These are phyloP conservation scores for Prunella himalayana DNA, from an alignment of 2,113 vertebrate genomes.

Conservation along the genomic window DNA sequence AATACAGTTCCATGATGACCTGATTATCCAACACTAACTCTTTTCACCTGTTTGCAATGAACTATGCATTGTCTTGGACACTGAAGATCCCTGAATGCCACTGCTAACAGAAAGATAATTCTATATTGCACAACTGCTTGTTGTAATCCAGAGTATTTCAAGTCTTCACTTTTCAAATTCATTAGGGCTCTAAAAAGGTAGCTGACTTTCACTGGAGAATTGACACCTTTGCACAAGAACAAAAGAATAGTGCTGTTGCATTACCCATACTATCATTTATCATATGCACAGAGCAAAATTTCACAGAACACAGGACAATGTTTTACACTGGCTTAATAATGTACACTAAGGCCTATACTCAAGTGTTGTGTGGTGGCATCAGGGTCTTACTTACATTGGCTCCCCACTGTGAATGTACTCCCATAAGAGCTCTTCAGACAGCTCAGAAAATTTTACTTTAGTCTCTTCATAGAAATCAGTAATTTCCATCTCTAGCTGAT, in stretches of 20 bases:
- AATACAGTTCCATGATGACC: neutral
- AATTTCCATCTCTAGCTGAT: slow-evolving; percentile 73
- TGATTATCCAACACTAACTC: neutral
- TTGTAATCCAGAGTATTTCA: neutral
- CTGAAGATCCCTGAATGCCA: neutral
- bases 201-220: neutral
- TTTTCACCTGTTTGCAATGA: neutral
- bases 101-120: neutral
- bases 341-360: neutral
- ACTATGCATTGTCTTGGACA: neutral
- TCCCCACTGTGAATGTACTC: slow-evolving; percentile 95
- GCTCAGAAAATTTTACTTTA: slow-evolving; percentile 88
- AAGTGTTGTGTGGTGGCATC: neutral
- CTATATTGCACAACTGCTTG: neutral
- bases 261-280: neutral
- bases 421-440: slow-evolving; percentile 92
- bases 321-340: neutral
- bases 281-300: neutral
- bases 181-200: neutral
- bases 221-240: neutral
- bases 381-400: slow-evolving; percentile 84
- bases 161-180: neutral
- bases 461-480: slow-evolving; percentile 91
- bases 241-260: neutral
- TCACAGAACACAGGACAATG: neutral